These are phyloP conservation scores for Rhinophrynus dorsalis DNA, from an alignment of 2,797 vertebrate species.

Conservation along the genomic window DNA sequence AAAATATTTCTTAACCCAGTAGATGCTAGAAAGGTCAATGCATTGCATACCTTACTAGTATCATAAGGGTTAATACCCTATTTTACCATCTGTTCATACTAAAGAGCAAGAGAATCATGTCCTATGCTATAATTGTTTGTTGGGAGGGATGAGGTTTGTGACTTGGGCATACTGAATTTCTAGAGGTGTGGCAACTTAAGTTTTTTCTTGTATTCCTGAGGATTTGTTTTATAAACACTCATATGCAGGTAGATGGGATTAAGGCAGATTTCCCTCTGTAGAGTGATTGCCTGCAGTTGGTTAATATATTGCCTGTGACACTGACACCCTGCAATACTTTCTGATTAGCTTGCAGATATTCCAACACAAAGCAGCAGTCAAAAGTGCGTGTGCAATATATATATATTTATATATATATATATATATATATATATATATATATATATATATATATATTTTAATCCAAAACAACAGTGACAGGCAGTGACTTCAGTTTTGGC, in stretches of 20 bases:
- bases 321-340: conserved; percentile 63
- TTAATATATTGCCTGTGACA: conserved; percentile 25
- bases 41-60: not conserved
- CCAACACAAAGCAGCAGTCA: conserved; percentile 51
- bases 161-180: too few relatives aligned
- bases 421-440: too few relatives aligned
- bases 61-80: conserved; percentile 54
- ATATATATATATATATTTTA: too few relatives aligned
- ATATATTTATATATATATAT: too few relatives aligned
- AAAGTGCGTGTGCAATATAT: conserved; percentile 49
- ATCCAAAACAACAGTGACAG: conserved; percentile 36
- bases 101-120: too few relatives aligned
- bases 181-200: conserved; percentile 64
- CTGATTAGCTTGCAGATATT: conserved; percentile 58
- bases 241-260: conserved; percentile 5
- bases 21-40: too few relatives aligned
- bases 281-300: conserved; percentile 49
- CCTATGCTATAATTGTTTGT: too few relatives aligned
- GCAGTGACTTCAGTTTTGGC: conserved; percentile 47
- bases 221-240: not conserved
- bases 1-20: too few relatives aligned
- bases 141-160: too few relatives aligned
- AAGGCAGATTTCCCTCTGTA: not conserved
- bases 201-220: conserved; percentile 2
- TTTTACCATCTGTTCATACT: conserved; percentile 62